Percentiles rank a stretch among this genome's conserved stretches.
phyloP scores from a whole-genome alignment of 2,797 vertebrate species.

The Sternotherus odoratus region DNA sequence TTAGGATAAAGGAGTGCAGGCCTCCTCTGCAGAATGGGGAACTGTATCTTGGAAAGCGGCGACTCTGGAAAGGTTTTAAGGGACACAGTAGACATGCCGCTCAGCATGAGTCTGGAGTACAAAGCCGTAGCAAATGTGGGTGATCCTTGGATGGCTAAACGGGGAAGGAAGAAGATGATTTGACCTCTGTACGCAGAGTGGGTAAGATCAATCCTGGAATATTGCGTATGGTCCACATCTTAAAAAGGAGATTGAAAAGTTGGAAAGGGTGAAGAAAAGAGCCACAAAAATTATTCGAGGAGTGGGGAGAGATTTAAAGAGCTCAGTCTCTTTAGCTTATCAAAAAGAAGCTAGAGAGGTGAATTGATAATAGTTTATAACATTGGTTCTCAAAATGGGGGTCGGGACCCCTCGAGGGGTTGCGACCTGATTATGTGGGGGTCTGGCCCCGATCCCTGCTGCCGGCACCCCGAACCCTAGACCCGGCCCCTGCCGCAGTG shows the following conservation, averaged over 20 bases:
- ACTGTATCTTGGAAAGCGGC: background rate
- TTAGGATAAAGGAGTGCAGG: background rate
- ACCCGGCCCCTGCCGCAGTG: too few species aligned
- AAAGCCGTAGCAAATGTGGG: background rate
- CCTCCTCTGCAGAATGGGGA: too few species aligned
- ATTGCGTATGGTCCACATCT: background rate
- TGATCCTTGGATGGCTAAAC: too few species aligned
- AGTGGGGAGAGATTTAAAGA: background rate
- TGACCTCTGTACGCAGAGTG: background rate
- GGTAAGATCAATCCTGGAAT: background rate
- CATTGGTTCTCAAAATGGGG: too few species aligned
- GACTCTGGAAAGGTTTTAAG: background rate
- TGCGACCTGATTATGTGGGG: too few species aligned
- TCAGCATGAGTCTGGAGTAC: background rate
- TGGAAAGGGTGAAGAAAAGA: conserved; percentile 1
- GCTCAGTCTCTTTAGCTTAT: background rate
- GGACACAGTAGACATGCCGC: background rate
- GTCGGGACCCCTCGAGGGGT: too few species aligned
- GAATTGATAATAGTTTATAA: background rate
- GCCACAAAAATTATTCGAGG: background rate
- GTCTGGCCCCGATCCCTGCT: too few species aligned
- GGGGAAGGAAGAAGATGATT: background rate
- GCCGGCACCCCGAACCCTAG: too few species aligned
- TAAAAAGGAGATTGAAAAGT: background rate
- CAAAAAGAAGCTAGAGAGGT: background rate